Conservation (phyloP, 2,888 invertebrate species). For the Dasypogon diadema region DNA sequence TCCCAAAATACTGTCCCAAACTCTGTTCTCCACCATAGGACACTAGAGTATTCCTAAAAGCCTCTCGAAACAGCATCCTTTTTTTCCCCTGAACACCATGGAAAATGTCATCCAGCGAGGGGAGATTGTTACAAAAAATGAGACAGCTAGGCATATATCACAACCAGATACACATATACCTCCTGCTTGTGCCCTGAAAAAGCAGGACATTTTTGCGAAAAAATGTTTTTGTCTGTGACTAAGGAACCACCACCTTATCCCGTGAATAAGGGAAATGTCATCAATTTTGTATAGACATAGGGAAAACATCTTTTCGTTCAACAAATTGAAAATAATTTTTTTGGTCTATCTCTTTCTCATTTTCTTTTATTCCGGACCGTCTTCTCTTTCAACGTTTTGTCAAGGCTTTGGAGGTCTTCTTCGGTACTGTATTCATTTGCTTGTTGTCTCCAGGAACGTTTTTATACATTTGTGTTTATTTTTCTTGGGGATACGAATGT, state of each 20-base stretch:
- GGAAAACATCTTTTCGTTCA: slow-evolving; percentile 54
- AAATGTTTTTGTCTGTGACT: slow-evolving; percentile 49
- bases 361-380: slow-evolving; percentile 33
- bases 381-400: slow-evolving; percentile 12
- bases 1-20: slow-evolving; percentile 30
- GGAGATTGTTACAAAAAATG: background rate
- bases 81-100: background rate
- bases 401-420: slow-evolving; percentile 23
- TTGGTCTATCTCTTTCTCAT: slow-evolving; percentile 47
- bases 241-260: slow-evolving; percentile 52
- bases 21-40: background rate
- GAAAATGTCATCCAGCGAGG: slow-evolving; percentile 9
- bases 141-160: slow-evolving; percentile 13
- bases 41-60: slow-evolving; percentile 5
- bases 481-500: slow-evolving; percentile 22
- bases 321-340: slow-evolving; percentile 55
- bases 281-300: slow-evolving; percentile 55
- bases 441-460: slow-evolving; percentile 37
- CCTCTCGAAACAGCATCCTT: slow-evolving; percentile 13
- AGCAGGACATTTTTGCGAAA: slow-evolving; percentile 6
- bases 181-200: background rate
- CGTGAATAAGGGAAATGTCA: slow-evolving; percentile 55
- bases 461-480: slow-evolving; percentile 39
- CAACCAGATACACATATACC: slow-evolving; percentile 19
- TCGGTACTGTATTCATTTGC: slow-evolving; percentile 45